Evolutionary conservation across 37 sponge, comb jelly and placozoan genomes (phyloP).

Genomic region (Agelas oroides): DNA sequence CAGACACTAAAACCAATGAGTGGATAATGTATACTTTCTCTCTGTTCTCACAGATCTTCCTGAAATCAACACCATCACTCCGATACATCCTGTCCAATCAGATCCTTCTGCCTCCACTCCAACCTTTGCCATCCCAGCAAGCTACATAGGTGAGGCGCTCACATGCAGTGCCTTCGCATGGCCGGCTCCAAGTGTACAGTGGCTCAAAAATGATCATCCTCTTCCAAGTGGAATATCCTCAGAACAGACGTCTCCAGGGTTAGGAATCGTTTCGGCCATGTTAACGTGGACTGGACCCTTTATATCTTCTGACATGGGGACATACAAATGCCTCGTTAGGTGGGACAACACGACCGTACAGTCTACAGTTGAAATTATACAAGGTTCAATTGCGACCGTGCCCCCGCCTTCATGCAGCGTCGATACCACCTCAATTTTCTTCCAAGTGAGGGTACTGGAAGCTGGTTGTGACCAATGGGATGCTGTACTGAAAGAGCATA

Average conservation of each 20-base stretch:
- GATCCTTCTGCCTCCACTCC: background rate
- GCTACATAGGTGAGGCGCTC: conserved; percentile 16
- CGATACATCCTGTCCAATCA: background rate
- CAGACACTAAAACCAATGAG: background rate
- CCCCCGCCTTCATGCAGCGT: background rate
- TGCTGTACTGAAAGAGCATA: background rate
- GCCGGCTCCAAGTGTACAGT: conserved; percentile 38
- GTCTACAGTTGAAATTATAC: background rate
- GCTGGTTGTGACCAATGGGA: conserved; percentile 14
- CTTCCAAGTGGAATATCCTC: background rate
- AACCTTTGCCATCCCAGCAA: conserved; percentile 6
- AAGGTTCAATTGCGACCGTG: background rate
- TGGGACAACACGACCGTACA: background rate
- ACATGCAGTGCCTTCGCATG: conserved; percentile 36
- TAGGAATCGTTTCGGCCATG: background rate
- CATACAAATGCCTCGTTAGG: conserved; percentile 3
- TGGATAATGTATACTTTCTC: background rate
- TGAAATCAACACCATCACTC: conserved; percentile 4
- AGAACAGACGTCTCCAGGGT: too few species aligned
- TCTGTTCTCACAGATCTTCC: background rate
- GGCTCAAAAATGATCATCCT: background rate
- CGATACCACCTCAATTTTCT: background rate
- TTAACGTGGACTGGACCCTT: background rate
- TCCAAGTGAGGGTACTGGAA: conserved; percentile 19
- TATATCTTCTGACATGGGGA: background rate